phyloP scores from a whole-genome alignment of 2,113 vertebrate genomes.

The Ovibos moschatus region DNA sequence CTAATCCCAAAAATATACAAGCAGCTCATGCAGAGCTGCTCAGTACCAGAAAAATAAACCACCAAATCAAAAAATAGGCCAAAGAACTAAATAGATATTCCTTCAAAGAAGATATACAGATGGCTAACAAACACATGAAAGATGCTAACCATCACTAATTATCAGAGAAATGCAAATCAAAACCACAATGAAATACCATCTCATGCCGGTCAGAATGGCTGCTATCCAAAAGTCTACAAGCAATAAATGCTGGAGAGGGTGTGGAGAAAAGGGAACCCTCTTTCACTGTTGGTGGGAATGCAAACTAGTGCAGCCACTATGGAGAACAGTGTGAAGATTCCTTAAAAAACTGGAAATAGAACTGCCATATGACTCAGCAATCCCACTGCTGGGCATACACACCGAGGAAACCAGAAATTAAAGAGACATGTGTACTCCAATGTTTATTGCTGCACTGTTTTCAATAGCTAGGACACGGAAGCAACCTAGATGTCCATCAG shows the following conservation, averaged over 20 bases:
- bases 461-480: background rate
- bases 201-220: background rate
- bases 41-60: background rate
- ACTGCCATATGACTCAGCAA: background rate
- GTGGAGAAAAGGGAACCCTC: background rate
- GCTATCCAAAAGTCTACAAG: background rate
- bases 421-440: background rate
- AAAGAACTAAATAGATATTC: background rate
- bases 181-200: background rate
- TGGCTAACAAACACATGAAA: background rate
- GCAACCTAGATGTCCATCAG: background rate
- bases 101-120: background rate
- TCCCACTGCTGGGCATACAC: background rate
- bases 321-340: background rate
- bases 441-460: background rate
- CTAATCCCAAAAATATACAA: background rate
- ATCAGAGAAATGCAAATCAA: background rate
- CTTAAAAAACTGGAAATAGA: background rate
- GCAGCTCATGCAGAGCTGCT: background rate
- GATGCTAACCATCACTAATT: background rate
- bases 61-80: background rate
- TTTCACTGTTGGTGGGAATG: background rate
- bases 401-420: background rate
- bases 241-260: background rate
- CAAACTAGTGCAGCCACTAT: background rate